Base-by-base conservation (phyloP, 53 echinoderm and acorn worm genomes). In the Echinarachnius parma region DNA sequence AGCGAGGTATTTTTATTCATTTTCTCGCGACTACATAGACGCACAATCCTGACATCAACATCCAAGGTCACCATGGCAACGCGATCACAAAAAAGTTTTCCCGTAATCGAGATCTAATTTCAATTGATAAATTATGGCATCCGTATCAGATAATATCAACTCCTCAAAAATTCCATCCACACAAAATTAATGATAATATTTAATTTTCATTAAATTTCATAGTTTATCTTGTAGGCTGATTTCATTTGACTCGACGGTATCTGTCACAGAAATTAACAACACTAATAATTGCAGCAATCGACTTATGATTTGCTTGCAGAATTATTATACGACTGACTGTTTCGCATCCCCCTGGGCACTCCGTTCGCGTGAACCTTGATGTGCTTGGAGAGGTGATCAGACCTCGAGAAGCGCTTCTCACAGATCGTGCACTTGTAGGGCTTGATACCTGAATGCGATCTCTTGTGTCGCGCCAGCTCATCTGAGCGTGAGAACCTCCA, bases 401-500 rank as follows among this genome's bases (percentile, higher is more conserved):
- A 95, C 30, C 96, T 75, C 5, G 96, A 95, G 49, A 95, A 95
- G 11, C 96, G 76, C 68, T 95, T 95, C 32, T 95, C 96, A 58
- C 96, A 95, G 34, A 95, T 91, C 20, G 82, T 91, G 81, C 96
- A 95, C 53, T 91, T 83, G 61, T 95, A 95, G 1, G 96, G 96
- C 55, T 95, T 95, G 46, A 95, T 82, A 9, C 93, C 93, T 9
- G 96, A 95, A 75, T 95, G 96, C 4, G 96, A 95, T 16, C 96
- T 82, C 77, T 87, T 95, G 74, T 96, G 96, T 48, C 96, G 91
- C 11, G 96, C 96, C 28, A 96, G 74, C 54, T 96, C 96, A 33
- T 96, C 96, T 3, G 96, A 96, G 1, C 96, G 78, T 8, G 96
- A 96, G 72, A 96, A 96, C 26, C 96, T 69, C 96, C 96, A 96